Base-by-base conservation (phyloP, 2,797 vertebrate species). In the Lacerta agilis region DNA sequence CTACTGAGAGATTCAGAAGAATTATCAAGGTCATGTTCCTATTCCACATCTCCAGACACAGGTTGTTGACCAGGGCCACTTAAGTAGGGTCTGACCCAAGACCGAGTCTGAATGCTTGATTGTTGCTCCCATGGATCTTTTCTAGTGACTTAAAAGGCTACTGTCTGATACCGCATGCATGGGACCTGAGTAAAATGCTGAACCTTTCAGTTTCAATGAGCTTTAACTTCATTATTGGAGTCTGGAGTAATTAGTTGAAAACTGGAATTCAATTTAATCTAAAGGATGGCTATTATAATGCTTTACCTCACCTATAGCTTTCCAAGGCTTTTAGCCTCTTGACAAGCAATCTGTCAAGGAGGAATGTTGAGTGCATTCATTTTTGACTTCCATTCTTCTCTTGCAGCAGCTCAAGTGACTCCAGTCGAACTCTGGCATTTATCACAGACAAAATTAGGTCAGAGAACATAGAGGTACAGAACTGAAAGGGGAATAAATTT, bases 291-390 rank as follows among this genome's bases (percentile, higher is more conserved):
- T 83, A 11, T 92, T 95, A 89, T 93, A 88, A 84, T 78, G 87
- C 88, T 95, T 93, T 93, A 83, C 88, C 80, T 94, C 92, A 94
- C 92, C 85, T 95, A 83, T n/a, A 90, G 88, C 69, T 88, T 93
- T 94, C 87, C 79, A 90, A 94, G 79, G 91, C 94, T 93, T 94
- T 95, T 92, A 94, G 88, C 84, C 89, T 94, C 89, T 90, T 94
- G 93, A 94, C 94, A 93, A 93, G 89, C 87, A 86, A 83, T 95
- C 91, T 94, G 86, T 94, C 93, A 94, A 87, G 83, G 71, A 90
- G 92, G 93, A 95, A 95, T 95, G 94, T 94, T 92, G 92, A 95
- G 89, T 91, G 90, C 88, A 86, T 92, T 95, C 89, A 86, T 92
- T 95, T 96, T 94, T 94, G 86, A 91, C 91, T 92, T 94, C 77